Conservation (phyloP, 1,140 invertebrate genomes). For the Copidosoma floridanum region DNA sequence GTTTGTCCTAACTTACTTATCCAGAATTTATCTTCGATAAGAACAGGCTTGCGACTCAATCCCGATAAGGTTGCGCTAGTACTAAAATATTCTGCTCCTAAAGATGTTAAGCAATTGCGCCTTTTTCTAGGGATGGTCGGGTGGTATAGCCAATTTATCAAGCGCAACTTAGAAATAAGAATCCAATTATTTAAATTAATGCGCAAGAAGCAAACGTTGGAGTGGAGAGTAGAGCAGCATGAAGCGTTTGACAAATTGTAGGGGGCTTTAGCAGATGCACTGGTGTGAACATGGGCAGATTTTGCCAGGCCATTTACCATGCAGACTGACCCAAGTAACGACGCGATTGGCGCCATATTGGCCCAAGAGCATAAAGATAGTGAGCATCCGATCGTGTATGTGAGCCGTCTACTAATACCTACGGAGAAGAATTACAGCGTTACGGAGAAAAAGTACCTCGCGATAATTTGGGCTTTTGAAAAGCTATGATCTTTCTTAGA, state of each 20-base stretch:
- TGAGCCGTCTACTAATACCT: background rate
- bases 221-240: constrained; percentile 3
- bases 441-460: constrained; percentile 1
- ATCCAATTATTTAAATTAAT: background rate
- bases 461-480: background rate
- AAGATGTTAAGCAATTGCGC: constrained; percentile 31
- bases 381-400: background rate
- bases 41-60: background rate
- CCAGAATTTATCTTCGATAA: background rate
- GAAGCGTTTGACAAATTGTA: constrained; percentile 25
- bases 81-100: constrained; percentile 25
- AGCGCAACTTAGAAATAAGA: background rate
- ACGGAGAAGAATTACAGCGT: background rate
- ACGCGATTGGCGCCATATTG: background rate
- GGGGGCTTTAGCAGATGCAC: constrained; percentile 1
- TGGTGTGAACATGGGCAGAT: constrained; percentile 23
- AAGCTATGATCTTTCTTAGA: background rate
- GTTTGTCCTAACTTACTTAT: background rate
- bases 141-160: constrained; percentile 36
- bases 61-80: constrained; percentile 16
- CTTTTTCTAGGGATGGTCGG: constrained; percentile 37
- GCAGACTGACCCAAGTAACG: background rate
- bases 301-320: constrained; percentile 14
- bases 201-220: background rate
- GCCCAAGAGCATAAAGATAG: background rate